Base-by-base conservation (phyloP, 2,113 vertebrate genomes). In the Ictidomys tridecemlineatus region DNA sequence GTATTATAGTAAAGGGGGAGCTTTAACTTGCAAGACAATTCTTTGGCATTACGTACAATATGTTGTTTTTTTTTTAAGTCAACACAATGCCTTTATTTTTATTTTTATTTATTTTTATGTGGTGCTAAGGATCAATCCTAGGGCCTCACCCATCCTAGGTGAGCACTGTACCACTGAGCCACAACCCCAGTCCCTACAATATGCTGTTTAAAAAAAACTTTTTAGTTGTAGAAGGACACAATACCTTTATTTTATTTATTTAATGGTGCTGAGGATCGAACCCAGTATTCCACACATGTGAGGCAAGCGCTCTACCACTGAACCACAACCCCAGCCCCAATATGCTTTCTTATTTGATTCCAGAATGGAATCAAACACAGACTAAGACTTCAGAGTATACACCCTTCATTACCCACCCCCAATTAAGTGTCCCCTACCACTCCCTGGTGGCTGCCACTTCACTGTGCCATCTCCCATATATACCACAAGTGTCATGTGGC, bases 351-450 rank as follows among this genome's bases (percentile, higher is more conserved):
- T 45, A 45, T 45, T 45, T 45, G 42, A 45, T 45, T 99, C 99
- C 99, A 99, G 98, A 99, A 99, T 99, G 99, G 99, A 99, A 99
- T 99, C 98, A 98, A 99, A 99, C 37, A 97, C 98, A 53, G 97
- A 97, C 93, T 98, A 98, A 97, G 97, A 98, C 99, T 99, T 99
- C 94, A 98, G 98, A 98, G 96, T 98, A 99, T 98, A 98, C 98
- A 98, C 98, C 97, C 94, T 90, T 93, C 86, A 83, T 9, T 51
- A 17, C 91, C 95, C 93, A 51, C 20, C 78, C 94, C 70, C 74
- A 79, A 10, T 22, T 2, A 61, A 20, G n/a, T 24, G 11, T 51
- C 91, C 73, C 61, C 16, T 18, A n/a, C 34, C 34, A n/a, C 69
- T 70, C 34, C 34, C 69, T 70, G 30, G 34, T n/a, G 16, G 34